These are phyloP conservation scores for Leiothrix lutea DNA, from an alignment of 2,113 vertebrate genomes.

Conservation along the genomic window DNA sequence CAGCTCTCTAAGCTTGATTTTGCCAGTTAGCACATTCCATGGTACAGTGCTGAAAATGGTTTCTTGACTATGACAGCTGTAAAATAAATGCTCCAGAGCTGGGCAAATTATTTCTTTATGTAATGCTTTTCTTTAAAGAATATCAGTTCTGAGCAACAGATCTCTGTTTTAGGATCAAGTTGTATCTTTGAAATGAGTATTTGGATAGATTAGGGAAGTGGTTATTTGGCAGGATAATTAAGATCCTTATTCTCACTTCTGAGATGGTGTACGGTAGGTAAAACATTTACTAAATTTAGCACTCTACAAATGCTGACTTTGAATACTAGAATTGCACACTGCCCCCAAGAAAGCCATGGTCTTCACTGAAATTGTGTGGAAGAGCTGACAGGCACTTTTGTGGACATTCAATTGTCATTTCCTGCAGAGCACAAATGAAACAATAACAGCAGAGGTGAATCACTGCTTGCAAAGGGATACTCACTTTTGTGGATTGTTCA, in stretches of 20 bases:
- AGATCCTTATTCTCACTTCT: not conserved
- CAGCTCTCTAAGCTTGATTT: not conserved
- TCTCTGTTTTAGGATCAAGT: not conserved
- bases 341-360: accelerated
- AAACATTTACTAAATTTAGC: not conserved
- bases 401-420: not conserved
- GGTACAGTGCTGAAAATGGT: not conserved
- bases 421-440: not conserved
- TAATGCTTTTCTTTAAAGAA: not conserved
- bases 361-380: not conserved
- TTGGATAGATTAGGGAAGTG: not conserved
- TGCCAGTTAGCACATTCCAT: not conserved
- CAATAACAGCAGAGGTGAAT: not conserved
- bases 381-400: not conserved
- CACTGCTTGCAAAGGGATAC: not conserved
- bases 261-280: not conserved
- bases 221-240: not conserved
- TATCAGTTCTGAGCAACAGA: not conserved
- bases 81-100: not conserved
- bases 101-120: not conserved
- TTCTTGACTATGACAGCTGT: not conserved
- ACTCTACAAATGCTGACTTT: not conserved
- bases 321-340: not conserved
- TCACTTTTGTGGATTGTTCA: not conserved
- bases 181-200: not conserved